These are phyloP conservation scores for Brachyalestes nurse DNA, from an alignment of 2,797 vertebrate species.

Conservation along the genomic window DNA sequence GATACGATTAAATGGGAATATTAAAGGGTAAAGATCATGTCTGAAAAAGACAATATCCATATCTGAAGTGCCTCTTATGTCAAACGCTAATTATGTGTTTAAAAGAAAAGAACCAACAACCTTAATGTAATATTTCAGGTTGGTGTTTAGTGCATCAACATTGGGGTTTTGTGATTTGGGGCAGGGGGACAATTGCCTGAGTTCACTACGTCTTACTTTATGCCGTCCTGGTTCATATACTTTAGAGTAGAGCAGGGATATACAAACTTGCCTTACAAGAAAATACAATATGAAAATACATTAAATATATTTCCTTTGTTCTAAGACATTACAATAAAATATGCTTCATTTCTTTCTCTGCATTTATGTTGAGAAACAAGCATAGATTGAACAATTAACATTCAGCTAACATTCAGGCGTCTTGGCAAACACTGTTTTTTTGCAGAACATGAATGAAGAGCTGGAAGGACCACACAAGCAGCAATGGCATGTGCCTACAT, in stretches of 20 bases:
- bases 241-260: conserved; percentile 36
- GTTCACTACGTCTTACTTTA: neutral
- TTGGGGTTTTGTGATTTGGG: neutral
- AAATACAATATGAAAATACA: conserved; percentile 75
- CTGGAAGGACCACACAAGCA: conserved; percentile 72
- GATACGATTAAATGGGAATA: conserved; percentile 7
- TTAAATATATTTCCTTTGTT: conserved; percentile 62
- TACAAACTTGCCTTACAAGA: conserved; percentile 60
- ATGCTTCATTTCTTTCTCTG: conserved; percentile 61
- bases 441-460: conserved; percentile 57
- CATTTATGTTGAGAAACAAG: conserved; percentile 64
- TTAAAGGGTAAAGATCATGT: conserved; percentile 19
- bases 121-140: conserved; percentile 7
- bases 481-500: conserved; percentile 59
- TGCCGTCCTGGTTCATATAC: conserved; percentile 9
- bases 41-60: conserved; percentile 10
- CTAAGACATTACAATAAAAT: conserved; percentile 72
- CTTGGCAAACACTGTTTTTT: conserved; percentile 55
- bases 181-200: neutral
- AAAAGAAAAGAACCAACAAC: conserved; percentile 8
- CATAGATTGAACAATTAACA: conserved; percentile 64
- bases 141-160: conserved; percentile 9
- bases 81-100: neutral
- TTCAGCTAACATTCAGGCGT: conserved; percentile 69
- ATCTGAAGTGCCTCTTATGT: neutral